Percentiles rank a stretch among this genome's conserved stretches.
Evolutionary conservation across 2,113 vertebrate species (phyloP).

Genomic region (Charadrius vociferus): DNA sequence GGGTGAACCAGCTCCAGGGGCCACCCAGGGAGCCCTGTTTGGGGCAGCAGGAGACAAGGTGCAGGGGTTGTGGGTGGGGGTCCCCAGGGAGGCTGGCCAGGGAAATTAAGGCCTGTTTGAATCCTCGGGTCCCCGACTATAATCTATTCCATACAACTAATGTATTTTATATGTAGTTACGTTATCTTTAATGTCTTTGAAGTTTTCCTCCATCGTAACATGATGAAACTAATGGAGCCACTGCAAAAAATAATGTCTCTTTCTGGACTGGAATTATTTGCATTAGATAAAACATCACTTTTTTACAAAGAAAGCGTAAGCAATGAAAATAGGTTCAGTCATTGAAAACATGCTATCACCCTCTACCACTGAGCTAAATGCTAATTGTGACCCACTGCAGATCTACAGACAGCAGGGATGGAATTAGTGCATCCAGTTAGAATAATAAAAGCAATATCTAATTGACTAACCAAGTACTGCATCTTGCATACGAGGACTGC

Average conservation of each 20-base stretch:
- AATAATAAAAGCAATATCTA: background rate
- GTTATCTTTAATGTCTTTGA: background rate
- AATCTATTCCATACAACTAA: background rate
- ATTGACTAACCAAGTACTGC: background rate
- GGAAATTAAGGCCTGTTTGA: background rate
- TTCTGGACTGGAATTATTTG: background rate
- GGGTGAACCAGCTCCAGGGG: background rate
- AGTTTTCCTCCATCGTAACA: fast-evolving
- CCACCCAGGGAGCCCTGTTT: background rate
- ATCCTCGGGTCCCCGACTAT: background rate
- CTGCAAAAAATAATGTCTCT: background rate
- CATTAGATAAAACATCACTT: background rate
- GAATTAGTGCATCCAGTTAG: background rate
- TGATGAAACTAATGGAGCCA: background rate
- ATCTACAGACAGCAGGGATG: background rate
- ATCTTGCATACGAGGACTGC: fast-evolving
- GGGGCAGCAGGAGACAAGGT: background rate
- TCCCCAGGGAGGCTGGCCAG: background rate
- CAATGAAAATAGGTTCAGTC: background rate
- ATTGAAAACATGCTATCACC: background rate
- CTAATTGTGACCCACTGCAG: background rate
- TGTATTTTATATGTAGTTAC: background rate
- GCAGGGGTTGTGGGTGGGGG: background rate
- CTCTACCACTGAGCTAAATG: background rate
- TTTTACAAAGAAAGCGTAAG: background rate